Percentiles rank a stretch among this genome's conserved stretches.
Conservation (phyloP, 2,888 invertebrate genomes). For the Icerya purchasi region DNA sequence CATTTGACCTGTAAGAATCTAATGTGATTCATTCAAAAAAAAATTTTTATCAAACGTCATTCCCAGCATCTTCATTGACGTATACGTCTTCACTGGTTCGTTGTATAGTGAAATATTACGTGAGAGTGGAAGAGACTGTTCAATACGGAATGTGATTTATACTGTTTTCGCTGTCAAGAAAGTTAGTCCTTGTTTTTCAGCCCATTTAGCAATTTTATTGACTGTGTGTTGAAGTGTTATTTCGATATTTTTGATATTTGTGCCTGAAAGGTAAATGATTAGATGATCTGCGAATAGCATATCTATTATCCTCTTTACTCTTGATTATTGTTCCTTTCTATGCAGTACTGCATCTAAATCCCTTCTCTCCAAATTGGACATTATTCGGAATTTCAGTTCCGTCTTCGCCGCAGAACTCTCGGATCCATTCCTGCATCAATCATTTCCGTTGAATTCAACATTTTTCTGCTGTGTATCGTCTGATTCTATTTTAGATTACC, state of each 20-base stretch:
- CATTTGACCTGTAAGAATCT: no score
- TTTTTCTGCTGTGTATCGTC: no score
- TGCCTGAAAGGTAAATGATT: background rate
- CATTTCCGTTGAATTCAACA: no score
- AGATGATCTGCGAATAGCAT: no score
- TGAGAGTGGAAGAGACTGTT: background rate
- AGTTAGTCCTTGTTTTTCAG: background rate
- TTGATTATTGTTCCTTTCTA: no score
- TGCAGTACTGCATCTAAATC: no score
- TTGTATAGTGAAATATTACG: background rate
- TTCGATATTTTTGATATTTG: background rate
- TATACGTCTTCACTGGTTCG: background rate
- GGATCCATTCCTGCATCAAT: no score
- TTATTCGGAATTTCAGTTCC: no score
- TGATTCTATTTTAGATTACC: no score
- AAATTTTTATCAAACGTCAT: background rate
- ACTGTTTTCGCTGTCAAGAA: background rate
- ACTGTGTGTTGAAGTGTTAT: background rate
- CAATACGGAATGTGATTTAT: background rate
- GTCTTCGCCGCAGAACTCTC: no score
- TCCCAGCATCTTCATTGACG: background rate
- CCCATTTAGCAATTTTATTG: background rate
- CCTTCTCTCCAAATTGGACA: no score
- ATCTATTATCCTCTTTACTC: no score
- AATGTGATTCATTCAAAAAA: background rate